Evolutionary conservation across 2,888 invertebrate species (phyloP), one percentile per base, ranked within the genome.

Genomic region (Drosophila incognita): DNA sequence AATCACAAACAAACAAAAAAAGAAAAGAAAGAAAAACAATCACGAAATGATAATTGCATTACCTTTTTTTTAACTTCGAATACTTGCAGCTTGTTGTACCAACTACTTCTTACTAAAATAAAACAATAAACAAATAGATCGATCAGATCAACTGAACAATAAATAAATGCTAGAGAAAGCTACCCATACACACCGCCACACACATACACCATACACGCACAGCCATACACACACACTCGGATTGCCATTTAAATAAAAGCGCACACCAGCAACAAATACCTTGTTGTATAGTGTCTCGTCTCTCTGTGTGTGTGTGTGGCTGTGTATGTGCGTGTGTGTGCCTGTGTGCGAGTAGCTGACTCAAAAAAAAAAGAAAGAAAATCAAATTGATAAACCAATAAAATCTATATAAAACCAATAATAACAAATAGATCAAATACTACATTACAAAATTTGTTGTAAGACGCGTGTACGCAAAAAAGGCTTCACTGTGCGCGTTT

Each of bases 71-170:
- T 68, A 75, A 76, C 78, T 74, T 84, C 82, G 76, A 86, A 81
- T 87, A 87, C 88, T 89, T 87, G 89, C 87, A 87, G 87, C 90
- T 87, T 87, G 87, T 87, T 87, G 87, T 87, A 82, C 87, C 87
- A 87, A 87, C 87, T 83, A 87, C 87, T 87, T 87, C 87, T 87
- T 87, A 87, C 88, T 87, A 87, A 87, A 89, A 75, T 21, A 15
- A 79, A 63, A 69, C 54, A 81, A 70, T 58, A 83, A 74, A 64
- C 42, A 69, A 63, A 75, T 52, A 65, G 66, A 68, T 68, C 69
- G 38, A 65, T 64, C 33, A 72, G 80, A 72, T 74, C 74, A 76
- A 86, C 51, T 79, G 79, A 79, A 82, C 68, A 73, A 76, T 64
- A 63, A 38, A 64, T 60, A 64, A 73, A 75, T 61, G 51, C 68